Evolutionary conservation across 2,797 vertebrate genomes (phyloP), one percentile per base, ranked within the genome.

Genomic region (Amblyopsis hoosieri): DNA sequence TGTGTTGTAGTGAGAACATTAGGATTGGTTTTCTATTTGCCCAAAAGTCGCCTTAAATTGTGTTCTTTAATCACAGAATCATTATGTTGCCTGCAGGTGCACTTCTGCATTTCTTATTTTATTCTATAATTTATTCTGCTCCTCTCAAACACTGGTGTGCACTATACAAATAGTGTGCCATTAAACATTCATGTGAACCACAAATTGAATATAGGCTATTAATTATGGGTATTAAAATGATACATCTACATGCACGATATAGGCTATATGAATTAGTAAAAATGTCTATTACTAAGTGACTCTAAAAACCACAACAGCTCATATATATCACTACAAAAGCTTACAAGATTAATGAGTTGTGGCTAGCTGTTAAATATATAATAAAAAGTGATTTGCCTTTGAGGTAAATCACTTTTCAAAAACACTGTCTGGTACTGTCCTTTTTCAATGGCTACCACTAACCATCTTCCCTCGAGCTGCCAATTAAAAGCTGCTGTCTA

Each of bases 401-500:
- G 29, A 62, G 70, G 15, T 14, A 62, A 51, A 49, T 62, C 0
- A 12, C 45, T n/a, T 19, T 37, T 37, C 33, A 37, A 9, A 33
- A 69, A 58, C 33, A 12, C 62, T 71, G 64, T 13, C 14, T n/a
- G 50, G 15, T 66, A 23, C 71, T 78, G 82, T 54, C 60, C 62
- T 80, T 52, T 52, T 19, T 72, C 76, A 80, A 80, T 75, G 71
- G 71, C 81, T 89, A 66, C 75, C 75, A 86, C 86, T 91, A 91
- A 91, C 69, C 87, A 72, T 85, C 81, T 80, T 75, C 72, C 66
- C 76, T 64, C 81, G 87, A 89, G 78, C 87, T 84, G 64, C 87
- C 83, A 74, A 81, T 78, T 91, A 88, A 89, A 85, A 77, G 61
- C 87, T 80, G 79, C 88, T 81, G 78, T 64, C 85, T 10, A 73